Base-by-base conservation (phyloP, 2,113 vertebrate species). In the Erinaceus europaeus region DNA sequence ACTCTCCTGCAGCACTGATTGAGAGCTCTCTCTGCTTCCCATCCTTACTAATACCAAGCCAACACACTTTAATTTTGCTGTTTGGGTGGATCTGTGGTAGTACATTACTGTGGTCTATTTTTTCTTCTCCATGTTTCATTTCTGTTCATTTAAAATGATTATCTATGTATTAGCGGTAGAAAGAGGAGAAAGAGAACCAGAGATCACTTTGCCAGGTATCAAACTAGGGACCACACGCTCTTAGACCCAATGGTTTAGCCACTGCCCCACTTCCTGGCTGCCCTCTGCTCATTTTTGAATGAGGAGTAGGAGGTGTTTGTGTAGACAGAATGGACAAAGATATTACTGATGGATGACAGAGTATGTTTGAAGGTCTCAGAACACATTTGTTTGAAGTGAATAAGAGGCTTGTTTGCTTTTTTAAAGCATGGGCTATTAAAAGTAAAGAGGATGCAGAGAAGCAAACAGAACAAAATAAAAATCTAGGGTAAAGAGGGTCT, bases 361-460 rank as follows among this genome's bases (percentile, higher is more conserved):
- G 61, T 1, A 13, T n/a, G 13, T 46, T n/a, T 48, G 29, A 62
- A 42, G 11, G 13, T 11, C 42, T 59, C 32, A 62, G 79, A 46
- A 83, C 59, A 48, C 61, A 34, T 65, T 65, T 52, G n/a, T 71
- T 86, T 71, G 17, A 90, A 72, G 12, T 76, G 76, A 86, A 25
- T 71, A n/a, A 72, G 23, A 55, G 53, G 23, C 27, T 55, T 55
- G 23, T 7, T 55, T 7, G 27, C 27, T n/a, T n/a, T n/a, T n/a
- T n/a, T n/a, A n/a, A n/a, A n/a, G n/a, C n/a, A n/a, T 76, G 78
- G 12, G 50, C 61, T 77, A 68, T 75, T 91, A 75, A 75, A 81
- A 44, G 36, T 74, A 53, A 53, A 68, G 48, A 44, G 23, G 50
- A n/a, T 92, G 21, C 40, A 80, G 53, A 84, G 38, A 72, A 13